Evolutionary conservation across 1,140 invertebrate genomes (phyloP).

Genomic region (Magallana angulata): DNA sequence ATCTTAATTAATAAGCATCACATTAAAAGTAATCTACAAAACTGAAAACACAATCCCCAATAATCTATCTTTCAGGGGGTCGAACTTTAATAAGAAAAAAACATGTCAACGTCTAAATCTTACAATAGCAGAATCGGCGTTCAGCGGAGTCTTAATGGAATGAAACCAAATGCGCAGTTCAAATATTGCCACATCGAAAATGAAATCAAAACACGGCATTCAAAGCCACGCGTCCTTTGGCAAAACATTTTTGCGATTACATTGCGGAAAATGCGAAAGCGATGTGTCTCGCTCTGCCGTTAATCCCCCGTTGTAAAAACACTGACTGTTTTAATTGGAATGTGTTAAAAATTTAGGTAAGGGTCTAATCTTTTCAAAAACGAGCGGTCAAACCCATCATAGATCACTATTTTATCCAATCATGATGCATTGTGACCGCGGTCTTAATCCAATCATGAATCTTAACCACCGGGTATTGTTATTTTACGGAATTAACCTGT

Average conservation of each 20-base stretch:
- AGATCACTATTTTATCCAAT: slow-evolving; percentile 36
- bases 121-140: not conserved
- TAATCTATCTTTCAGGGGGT: slow-evolving; percentile 47
- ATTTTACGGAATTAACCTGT: slow-evolving; percentile 34
- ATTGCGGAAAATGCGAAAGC: not conserved
- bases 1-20: not conserved
- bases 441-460: slow-evolving; percentile 19
- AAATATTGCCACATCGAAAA: slow-evolving; percentile 56
- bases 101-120: not conserved
- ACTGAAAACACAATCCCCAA: slow-evolving; percentile 17
- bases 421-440: not conserved
- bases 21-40: slow-evolving; percentile 21
- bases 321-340: slow-evolving; percentile 47
- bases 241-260: slow-evolving; percentile 33
- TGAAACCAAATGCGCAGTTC: not conserved
- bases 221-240: slow-evolving; percentile 43
- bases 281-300: not conserved
- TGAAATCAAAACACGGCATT: slow-evolving; percentile 59
- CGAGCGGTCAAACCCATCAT: slow-evolving; percentile 1
- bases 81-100: slow-evolving; percentile 33
- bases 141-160: not conserved
- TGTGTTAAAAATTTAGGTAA: slow-evolving; percentile 54
- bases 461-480: slow-evolving; percentile 10
- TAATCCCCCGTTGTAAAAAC: slow-evolving; percentile 18
- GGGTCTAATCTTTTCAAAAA: slow-evolving; percentile 16